phyloP scores from a whole-genome alignment of 2,888 invertebrate genomes.

The Dryadula phaetusa region DNA sequence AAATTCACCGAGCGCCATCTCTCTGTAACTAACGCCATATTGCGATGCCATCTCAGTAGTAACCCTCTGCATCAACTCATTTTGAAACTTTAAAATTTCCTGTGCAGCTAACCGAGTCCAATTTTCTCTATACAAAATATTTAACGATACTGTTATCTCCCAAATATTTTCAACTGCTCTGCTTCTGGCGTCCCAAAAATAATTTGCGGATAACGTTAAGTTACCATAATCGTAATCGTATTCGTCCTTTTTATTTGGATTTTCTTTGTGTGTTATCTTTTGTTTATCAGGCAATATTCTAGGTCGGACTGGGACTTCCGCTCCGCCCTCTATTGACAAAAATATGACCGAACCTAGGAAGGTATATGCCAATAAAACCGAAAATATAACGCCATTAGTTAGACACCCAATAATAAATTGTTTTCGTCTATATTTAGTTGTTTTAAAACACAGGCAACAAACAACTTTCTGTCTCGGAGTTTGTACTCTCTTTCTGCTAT shows the following conservation, averaged over 20 bases:
- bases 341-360: constrained; percentile 91
- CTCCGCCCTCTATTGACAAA: constrained; percentile 91
- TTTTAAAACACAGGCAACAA: constrained; percentile 83
- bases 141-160: constrained; percentile 94
- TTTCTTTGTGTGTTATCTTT: constrained; percentile 79
- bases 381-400: constrained; percentile 93
- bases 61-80: constrained; percentile 91
- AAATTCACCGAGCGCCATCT: constrained; percentile 80
- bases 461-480: constrained; percentile 79
- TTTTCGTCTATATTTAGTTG: constrained; percentile 81
- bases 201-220: constrained; percentile 74
- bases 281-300: constrained; percentile 80
- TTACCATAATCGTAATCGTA: constrained; percentile 73
- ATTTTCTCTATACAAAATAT: constrained; percentile 94
- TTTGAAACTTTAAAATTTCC: constrained; percentile 92
- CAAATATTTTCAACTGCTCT: constrained; percentile 94
- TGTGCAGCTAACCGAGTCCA: constrained; percentile 93
- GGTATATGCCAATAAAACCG: constrained; percentile 92
- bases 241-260: constrained; percentile 67
- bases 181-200: constrained; percentile 80
- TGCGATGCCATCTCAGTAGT: constrained; percentile 90
- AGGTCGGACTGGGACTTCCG: constrained; percentile 81
- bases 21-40: constrained; percentile 81
- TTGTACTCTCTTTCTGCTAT: constrained; percentile 78
- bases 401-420: constrained; percentile 89